phyloP scores from a whole-genome alignment of 2,797 vertebrate genomes.

The Melanotaenia trifasciata region DNA sequence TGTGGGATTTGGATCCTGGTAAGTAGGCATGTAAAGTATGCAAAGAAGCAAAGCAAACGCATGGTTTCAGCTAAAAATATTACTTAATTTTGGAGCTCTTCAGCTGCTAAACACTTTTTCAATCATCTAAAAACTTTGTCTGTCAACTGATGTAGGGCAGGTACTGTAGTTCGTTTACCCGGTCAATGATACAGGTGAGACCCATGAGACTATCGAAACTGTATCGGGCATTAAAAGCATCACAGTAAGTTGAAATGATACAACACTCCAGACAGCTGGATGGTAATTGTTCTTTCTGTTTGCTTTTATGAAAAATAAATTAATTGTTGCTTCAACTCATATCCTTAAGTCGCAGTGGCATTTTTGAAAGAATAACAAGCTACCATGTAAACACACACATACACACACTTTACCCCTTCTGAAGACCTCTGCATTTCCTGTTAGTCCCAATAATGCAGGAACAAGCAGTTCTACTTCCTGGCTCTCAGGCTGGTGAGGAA shows the following conservation, averaged over 20 bases:
- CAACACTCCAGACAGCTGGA: background rate
- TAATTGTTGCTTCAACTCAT: constrained; percentile 7
- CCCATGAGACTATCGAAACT: constrained; percentile 10
- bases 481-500: constrained; percentile 87
- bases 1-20: background rate
- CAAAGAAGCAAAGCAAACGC: background rate
- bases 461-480: constrained; percentile 84
- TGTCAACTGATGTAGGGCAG: background rate
- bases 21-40: too few relatives aligned
- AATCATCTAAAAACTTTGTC: background rate
- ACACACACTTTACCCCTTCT: constrained; percentile 65
- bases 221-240: background rate
- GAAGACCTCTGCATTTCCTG: constrained; percentile 87
- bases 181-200: background rate
- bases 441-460: constrained; percentile 84
- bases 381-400: constrained; percentile 17
- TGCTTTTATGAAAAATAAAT: background rate
- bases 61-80: background rate
- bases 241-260: constrained; percentile 1
- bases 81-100: background rate
- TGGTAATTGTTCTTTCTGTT: background rate
- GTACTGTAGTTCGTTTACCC: background rate
- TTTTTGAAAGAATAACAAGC: constrained; percentile 28
- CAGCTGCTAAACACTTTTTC: background rate
- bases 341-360: background rate